A percentile compares a stretch with the other conserved stretches of the same genome.
Evolutionary conservation across 2,888 invertebrate genomes (phyloP).

Genomic region (Amblyteles armatorius): DNA sequence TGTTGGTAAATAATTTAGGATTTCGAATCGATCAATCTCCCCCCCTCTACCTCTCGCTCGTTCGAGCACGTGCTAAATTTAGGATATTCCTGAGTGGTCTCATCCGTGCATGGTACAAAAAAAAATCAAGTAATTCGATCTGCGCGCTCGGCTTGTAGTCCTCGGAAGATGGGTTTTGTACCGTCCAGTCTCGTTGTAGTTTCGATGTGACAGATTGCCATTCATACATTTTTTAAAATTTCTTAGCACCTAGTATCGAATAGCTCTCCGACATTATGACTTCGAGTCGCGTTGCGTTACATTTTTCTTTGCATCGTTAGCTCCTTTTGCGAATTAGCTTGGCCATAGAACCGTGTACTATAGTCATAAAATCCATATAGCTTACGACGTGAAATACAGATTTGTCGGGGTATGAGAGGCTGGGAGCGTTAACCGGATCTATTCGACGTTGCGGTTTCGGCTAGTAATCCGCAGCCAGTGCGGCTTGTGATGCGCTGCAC

Average conservation of each 20-base stretch:
- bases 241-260: background rate
- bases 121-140: background rate
- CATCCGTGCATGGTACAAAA: constrained; percentile 32
- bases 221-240: constrained; percentile 2
- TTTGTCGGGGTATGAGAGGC: constrained; percentile 35
- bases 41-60: background rate
- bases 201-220: constrained; percentile 3
- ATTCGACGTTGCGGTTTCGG: constrained; percentile 52
- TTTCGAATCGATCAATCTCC: background rate
- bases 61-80: background rate
- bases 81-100: background rate
- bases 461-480: constrained; percentile 61
- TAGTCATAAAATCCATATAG: constrained; percentile 10
- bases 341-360: background rate
- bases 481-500: constrained; percentile 52
- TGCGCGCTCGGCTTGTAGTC: background rate
- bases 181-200: constrained; percentile 18
- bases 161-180: no score
- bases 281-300: background rate
- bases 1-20: background rate
- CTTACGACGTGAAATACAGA: constrained; percentile 26
- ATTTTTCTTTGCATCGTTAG: background rate
- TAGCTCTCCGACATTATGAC: background rate
- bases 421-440: constrained; percentile 62
- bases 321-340: constrained; percentile 1